Conservation (phyloP, 1,140 invertebrate species). For the Eciton burchellii region DNA sequence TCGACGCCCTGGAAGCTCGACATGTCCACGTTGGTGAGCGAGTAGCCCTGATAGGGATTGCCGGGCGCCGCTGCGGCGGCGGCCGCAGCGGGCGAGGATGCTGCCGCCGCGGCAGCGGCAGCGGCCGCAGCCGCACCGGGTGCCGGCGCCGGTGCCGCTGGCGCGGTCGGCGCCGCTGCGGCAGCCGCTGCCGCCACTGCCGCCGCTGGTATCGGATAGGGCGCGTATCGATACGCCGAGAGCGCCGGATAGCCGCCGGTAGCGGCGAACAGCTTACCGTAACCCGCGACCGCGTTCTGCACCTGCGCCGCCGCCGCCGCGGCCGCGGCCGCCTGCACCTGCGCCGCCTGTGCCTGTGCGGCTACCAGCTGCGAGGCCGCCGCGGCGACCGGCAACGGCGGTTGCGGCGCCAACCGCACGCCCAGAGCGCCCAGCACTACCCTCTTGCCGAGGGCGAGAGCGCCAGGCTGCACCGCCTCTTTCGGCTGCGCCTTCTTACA, state of each 20-base stretch:
- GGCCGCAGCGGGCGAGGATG: constrained; percentile 86
- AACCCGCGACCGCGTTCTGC: constrained; percentile 88
- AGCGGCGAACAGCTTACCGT: constrained; percentile 89
- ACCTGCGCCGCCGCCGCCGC: constrained; percentile 88
- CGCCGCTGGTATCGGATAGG: constrained; percentile 89
- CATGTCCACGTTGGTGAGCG: constrained; percentile 95
- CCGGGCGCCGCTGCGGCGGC: constrained; percentile 87
- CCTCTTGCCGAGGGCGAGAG: constrained; percentile 90
- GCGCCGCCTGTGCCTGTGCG: constrained; percentile 86
- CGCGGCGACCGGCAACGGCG: constrained; percentile 85
- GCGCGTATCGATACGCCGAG: constrained; percentile 90
- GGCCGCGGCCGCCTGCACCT: constrained; percentile 86
- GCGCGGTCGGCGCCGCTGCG: constrained; percentile 84
- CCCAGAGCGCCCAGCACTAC: constrained; percentile 90
- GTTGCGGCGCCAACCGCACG: constrained; percentile 88
- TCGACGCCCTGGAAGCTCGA: constrained; percentile 95
- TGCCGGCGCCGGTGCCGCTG: constrained; percentile 84
- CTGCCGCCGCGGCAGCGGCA: constrained; percentile 82
- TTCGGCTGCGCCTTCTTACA: constrained; percentile 97
- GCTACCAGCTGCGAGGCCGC: constrained; percentile 86
- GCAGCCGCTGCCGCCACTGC: constrained; percentile 87
- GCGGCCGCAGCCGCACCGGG: constrained; percentile 83
- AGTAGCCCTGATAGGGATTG: constrained; percentile 92
- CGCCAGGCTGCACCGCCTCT: constrained; percentile 92
- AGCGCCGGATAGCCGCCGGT: constrained; percentile 84